Evolutionary conservation across 2,888 invertebrate genomes (phyloP).

Genomic region (Cantharis flavilabris): DNA sequence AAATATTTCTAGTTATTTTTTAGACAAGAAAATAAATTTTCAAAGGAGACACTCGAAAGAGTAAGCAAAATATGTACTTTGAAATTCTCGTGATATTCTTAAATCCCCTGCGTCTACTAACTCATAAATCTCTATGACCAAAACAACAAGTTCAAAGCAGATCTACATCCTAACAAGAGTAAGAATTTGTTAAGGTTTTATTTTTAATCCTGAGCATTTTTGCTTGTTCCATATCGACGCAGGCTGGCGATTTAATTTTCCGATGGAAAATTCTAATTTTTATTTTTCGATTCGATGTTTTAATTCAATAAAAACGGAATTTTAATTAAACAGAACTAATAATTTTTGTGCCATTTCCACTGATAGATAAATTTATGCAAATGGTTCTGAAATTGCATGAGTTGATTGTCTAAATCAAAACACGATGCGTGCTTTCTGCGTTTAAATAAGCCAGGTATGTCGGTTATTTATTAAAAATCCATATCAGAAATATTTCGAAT

Average conservation of each 20-base stretch:
- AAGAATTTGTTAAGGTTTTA: slow-evolving; percentile 5
- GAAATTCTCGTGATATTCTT: slow-evolving; percentile 12
- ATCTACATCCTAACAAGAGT: slow-evolving; percentile 21
- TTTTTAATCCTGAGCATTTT: not conserved
- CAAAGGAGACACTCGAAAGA: slow-evolving; percentile 1
- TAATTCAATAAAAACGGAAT: not conserved
- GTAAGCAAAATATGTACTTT: slow-evolving; percentile 20
- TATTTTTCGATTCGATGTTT: not conserved
- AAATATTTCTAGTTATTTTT: not conserved
- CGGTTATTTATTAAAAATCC: not conserved
- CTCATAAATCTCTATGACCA: slow-evolving; percentile 29
- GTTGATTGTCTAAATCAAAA: not conserved
- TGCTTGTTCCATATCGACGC: not conserved
- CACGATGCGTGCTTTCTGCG: not conserved
- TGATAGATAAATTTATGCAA: not conserved
- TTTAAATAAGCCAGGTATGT: not conserved
- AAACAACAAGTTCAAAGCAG: slow-evolving; percentile 26
- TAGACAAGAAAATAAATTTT: not conserved
- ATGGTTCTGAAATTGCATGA: not conserved
- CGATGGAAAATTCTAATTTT: not conserved
- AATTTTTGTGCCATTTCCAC: not conserved
- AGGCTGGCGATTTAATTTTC: not conserved
- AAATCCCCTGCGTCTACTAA: slow-evolving; percentile 28
- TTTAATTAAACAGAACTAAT: not conserved
- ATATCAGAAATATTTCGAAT: not conserved